Conservation (phyloP, 30 jellyfish, hydroid and myxozoan genomes). For the Catostylus mosaicus region DNA sequence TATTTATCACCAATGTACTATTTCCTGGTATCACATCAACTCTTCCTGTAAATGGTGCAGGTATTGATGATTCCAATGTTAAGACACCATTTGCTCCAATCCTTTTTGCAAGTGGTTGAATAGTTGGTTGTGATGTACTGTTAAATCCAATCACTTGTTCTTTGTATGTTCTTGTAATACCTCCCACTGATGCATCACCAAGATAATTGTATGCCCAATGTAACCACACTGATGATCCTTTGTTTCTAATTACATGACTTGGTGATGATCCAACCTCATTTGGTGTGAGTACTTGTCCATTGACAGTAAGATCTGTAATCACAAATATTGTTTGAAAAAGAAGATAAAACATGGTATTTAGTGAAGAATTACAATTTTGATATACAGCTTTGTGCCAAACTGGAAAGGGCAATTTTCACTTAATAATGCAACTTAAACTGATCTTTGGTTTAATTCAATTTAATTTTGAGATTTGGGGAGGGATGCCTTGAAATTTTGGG, state of each 20-base stretch:
- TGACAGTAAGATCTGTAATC: background rate
- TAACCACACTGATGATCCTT: constrained; percentile 39
- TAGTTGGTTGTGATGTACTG: background rate
- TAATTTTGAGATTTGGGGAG: no score
- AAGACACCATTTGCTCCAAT: constrained; percentile 3
- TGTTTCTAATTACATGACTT: background rate
- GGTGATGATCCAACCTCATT: constrained; percentile 28
- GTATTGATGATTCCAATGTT: background rate
- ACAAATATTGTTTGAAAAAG: no score
- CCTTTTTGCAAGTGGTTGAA: constrained; percentile 15
- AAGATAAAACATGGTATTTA: no score
- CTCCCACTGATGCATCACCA: background rate
- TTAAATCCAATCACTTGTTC: constrained; percentile 9
- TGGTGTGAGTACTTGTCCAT: background rate
- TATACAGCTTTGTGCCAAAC: no score
- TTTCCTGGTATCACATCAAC: constrained; percentile 25
- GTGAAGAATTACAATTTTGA: no score
- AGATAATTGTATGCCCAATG: constrained; percentile 38
- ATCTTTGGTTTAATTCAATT: no score
- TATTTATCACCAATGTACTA: constrained; percentile 30
- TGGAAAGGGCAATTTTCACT: no score
- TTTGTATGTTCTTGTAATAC: background rate
- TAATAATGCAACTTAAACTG: no score
- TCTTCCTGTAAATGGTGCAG: constrained; percentile 45
- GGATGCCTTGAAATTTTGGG: no score